phyloP scores from a whole-genome alignment of 2,113 vertebrate genomes.

The Gila orcuttii region DNA sequence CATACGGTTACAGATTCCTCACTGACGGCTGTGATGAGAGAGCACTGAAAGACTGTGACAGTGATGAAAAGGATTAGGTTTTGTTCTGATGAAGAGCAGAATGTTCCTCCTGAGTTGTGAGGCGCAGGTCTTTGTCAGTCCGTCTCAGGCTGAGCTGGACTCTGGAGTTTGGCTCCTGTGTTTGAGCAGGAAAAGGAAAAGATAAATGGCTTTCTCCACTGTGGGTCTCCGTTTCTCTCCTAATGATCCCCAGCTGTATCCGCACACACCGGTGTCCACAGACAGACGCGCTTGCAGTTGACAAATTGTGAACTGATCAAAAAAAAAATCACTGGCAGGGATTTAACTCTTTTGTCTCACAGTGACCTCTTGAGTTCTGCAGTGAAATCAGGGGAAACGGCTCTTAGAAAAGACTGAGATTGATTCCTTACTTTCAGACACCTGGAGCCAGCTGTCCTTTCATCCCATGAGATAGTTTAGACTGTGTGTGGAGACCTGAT shows the following conservation, averaged over 20 bases:
- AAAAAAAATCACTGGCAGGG: constrained; percentile 6
- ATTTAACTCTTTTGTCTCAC: constrained; percentile 36
- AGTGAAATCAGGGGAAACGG: constrained; percentile 20
- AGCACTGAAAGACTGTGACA: constrained; percentile 30
- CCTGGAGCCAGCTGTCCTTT: not conserved
- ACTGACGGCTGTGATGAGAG: constrained; percentile 5
- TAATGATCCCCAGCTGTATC: constrained; percentile 42
- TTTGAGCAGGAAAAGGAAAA: constrained; percentile 17
- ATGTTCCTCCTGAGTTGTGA: not conserved
- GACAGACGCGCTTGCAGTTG: not conserved
- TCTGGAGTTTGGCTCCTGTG: not conserved
- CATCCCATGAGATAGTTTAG: constrained; percentile 18
- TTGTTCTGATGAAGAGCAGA: constrained; percentile 27
- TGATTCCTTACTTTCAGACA: constrained; percentile 5
- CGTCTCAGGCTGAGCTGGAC: constrained; percentile 11
- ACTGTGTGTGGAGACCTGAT: not conserved
- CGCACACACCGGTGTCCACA: not conserved
- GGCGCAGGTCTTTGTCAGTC: constrained; percentile 12
- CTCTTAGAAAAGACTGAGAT: constrained; percentile 1
- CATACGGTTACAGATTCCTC: not conserved
- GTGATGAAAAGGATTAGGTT: constrained; percentile 31
- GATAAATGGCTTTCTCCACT: constrained; percentile 10
- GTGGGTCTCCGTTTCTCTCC: constrained; percentile 28
- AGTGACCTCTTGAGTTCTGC: constrained; percentile 8
- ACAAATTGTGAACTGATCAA: constrained; percentile 30